Conservation (phyloP, 2,113 vertebrate genomes). For the Columbina picui region DNA sequence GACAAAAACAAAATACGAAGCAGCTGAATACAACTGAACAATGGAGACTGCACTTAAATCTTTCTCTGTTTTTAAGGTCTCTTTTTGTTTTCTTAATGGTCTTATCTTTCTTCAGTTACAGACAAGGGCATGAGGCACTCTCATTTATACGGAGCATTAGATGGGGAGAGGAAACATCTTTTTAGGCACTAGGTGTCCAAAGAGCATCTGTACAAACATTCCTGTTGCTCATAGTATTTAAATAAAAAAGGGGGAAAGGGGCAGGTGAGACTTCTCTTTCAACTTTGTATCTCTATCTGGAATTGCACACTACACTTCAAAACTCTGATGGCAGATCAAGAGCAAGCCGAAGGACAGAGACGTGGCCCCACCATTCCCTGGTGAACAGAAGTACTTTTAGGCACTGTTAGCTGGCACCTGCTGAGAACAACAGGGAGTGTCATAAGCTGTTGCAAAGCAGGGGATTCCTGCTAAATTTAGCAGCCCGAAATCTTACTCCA, state of each 20-base stretch:
- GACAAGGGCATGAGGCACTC: background rate
- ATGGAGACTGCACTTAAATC: background rate
- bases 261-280: background rate
- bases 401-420: background rate
- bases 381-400: background rate
- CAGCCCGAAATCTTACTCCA: background rate
- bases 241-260: background rate
- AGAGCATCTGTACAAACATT: background rate
- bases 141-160: background rate
- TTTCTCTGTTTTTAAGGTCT: background rate
- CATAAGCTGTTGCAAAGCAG: background rate
- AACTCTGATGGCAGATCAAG: background rate
- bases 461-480: constrained; percentile 1
- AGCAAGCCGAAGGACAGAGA: background rate
- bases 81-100: background rate
- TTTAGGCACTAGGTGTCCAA: background rate
- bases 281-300: background rate
- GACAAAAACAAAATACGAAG: background rate
- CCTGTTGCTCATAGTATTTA: background rate
- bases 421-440: background rate
- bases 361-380: background rate
- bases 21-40: background rate
- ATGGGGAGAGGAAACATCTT: background rate
- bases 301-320: background rate
- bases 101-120: background rate